Base-by-base conservation (phyloP, 2,113 vertebrate genomes). In the Protobothrops mucrosquamatus region DNA sequence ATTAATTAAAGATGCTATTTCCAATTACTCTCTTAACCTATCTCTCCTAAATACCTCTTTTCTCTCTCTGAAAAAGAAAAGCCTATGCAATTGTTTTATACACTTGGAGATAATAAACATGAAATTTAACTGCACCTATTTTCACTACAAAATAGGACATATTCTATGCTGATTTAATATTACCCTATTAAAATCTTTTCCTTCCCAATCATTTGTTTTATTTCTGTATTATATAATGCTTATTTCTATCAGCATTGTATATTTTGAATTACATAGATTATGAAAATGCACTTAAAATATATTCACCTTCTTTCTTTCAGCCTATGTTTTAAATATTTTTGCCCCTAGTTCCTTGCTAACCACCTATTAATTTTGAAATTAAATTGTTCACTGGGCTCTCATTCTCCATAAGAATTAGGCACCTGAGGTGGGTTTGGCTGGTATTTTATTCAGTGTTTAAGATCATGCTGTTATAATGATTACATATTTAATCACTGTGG, bases 381-480 rank as follows among this genome's bases (percentile, higher is more conserved):
- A 43, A 94, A 93, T 93, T 92, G 88, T 61, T 93, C 57, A 48
- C 88, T 55, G 46, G 20, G 43, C 56, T 93, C 0, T 18, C 94
- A 59, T 94, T 26, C 92, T 85, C 64, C 85, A 54, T 43, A 81
- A 92, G 51, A 55, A 51, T 51, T 93, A 89, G 54, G n/a, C 43
- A 91, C 87, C 86, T 91, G 90, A 91, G 64, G 90, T 93, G 87
- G 29, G 90, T 89, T 64, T 56, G 54, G 90, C 90, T 93, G 87
- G 64, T 85, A 85, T 91, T 91, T 91, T 93, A 91, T 93, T 91
- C 93, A 91, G 23, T 91, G 64, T 85, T 93, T 85, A 88, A 81
- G 18, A 88, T 89, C 90, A 91, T 91, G 90, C 87, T 54, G 90
- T 52, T 93, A 85, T 93, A 91, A 89, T 93, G 85, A 89, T 91